Evolutionary conservation across 1,140 invertebrate genomes (phyloP).

Genomic region (Bombus terrestris): DNA sequence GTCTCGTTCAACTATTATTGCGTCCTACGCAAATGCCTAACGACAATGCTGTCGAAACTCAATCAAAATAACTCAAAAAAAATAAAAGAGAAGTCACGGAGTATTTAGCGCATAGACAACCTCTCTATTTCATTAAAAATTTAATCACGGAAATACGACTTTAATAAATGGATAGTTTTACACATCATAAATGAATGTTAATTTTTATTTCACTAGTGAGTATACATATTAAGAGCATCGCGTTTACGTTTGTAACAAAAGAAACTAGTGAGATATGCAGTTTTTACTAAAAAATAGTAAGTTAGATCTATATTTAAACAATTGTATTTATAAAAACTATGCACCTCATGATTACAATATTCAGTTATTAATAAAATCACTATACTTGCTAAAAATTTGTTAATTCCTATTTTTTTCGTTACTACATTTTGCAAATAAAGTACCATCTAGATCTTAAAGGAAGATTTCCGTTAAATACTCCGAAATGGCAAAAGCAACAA

Average conservation of each 20-base stretch:
- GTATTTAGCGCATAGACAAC: slow-evolving; percentile 65
- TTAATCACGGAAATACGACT: background rate
- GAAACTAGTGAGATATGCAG: background rate
- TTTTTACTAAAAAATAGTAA: background rate
- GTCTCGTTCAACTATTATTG: slow-evolving; percentile 78
- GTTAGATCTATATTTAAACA: background rate
- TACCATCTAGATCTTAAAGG: background rate
- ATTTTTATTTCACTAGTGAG: background rate
- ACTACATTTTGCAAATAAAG: background rate
- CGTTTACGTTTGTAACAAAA: background rate
- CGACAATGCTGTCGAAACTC: slow-evolving; percentile 77
- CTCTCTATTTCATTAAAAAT: background rate
- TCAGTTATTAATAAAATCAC: background rate
- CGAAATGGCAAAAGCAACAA: slow-evolving; percentile 56
- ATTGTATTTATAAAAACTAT: slow-evolving; percentile 10
- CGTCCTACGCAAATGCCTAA: slow-evolving; percentile 81
- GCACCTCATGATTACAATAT: slow-evolving; percentile 24
- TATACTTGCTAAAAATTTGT: background rate
- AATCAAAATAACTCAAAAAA: slow-evolving; percentile 67
- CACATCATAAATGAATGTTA: background rate
- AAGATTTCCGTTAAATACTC: slow-evolving; percentile 69
- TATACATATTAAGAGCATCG: background rate
- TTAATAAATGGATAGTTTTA: background rate
- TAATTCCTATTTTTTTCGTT: background rate
- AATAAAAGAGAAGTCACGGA: slow-evolving; percentile 70